phyloP scores from a whole-genome alignment of 1,140 invertebrate genomes.

The Paraescarpia echinospica region DNA sequence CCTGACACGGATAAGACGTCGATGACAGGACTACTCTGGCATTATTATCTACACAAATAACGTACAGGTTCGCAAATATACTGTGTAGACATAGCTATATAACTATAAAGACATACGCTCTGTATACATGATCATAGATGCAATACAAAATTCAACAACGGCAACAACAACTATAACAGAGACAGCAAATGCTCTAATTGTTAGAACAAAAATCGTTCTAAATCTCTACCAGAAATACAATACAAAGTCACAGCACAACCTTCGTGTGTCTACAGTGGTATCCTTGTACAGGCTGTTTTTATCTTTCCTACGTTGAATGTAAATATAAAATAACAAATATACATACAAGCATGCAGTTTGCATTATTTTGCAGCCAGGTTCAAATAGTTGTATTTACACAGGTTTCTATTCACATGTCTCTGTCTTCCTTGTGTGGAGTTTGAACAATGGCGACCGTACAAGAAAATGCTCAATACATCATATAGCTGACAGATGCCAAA shows the following conservation, averaged over 20 bases:
- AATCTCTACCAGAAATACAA: neutral
- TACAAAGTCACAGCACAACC: neutral
- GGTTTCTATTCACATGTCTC: too few relatives aligned
- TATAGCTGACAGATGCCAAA: too few relatives aligned
- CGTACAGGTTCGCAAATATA: neutral
- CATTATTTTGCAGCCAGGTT: too few relatives aligned
- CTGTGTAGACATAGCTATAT: neutral
- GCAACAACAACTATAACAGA: neutral
- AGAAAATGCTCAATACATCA: too few relatives aligned
- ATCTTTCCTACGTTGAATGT: too few relatives aligned
- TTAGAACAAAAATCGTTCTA: slow-evolving; percentile 1
- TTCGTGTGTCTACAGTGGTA: neutral
- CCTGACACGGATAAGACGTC: neutral
- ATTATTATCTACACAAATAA: neutral
- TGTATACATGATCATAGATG: neutral
- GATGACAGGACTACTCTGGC: neutral
- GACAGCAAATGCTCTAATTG: neutral
- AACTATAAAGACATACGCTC: neutral
- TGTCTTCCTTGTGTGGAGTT: too few relatives aligned
- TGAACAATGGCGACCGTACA: too few relatives aligned
- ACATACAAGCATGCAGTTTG: too few relatives aligned
- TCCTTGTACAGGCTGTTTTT: neutral
- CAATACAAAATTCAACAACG: neutral
- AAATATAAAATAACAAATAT: too few relatives aligned
- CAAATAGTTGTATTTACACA: too few relatives aligned